Base-by-base conservation (phyloP, 2,888 invertebrate genomes). In the Pammene fasciana region DNA sequence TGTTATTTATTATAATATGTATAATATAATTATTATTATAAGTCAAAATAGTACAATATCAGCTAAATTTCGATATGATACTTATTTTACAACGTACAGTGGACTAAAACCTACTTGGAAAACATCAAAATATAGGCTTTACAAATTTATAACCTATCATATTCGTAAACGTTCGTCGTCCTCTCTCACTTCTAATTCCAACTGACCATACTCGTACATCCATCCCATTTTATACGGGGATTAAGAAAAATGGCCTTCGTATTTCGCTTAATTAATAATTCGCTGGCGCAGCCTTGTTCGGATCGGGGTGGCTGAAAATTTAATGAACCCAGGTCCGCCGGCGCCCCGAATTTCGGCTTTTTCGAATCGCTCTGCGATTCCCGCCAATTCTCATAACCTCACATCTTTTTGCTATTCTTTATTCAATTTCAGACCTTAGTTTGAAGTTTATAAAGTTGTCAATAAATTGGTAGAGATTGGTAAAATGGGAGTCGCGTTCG, bases 201-300 rank as follows among this genome's bases (percentile, higher is more conserved):
- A 46, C 46, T 18, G 50, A 13, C 18, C 61, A 61, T 38, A 46
- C n/a, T n/a, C n/a, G n/a, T n/a, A n/a, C n/a, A n/a, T n/a, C n/a
- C 36, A 13, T 61, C 65, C 38, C n/a, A 43, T 60, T 57, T 68
- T 64, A 45, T 64, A 57, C 34, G 6, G 16, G 64, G 68, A 68
- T 68, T 64, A 64, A 68, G 68, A 68, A 68, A 68, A 68, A 68
- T 64, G 64, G 56, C 57, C 62, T 64, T 45, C 62, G 64, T 50
- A 68, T 68, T 68, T 62, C 68, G 50, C 43, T 68, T 68, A 68
- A 68, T 68, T 68, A 68, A 68, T 68, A 68, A 68, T 68, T 68
- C 68, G 68, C 64, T 41, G 56, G 68, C 64, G 46, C 64, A 64
- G 64, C 68, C 52, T 57, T 50, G 62, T 68, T 64, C 68, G 68